Percentiles rank a stretch among this genome's conserved stretches.
phyloP scores from a whole-genome alignment of 2,888 invertebrate genomes.

The Leucozona laternaria region DNA sequence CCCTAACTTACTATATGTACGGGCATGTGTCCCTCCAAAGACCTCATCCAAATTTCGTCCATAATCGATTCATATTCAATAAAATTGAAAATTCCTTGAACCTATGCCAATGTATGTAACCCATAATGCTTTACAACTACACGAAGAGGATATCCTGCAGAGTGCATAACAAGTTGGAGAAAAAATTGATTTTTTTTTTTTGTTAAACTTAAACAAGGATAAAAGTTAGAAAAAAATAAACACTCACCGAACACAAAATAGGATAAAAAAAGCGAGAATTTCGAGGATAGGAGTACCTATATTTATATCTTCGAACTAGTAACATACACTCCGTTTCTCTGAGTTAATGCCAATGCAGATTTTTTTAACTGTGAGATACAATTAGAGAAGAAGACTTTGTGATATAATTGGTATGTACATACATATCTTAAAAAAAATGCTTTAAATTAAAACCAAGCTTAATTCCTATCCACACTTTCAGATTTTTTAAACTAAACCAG shows the following conservation, averaged over 20 bases:
- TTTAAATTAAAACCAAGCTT: too few relatives aligned
- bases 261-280: neutral
- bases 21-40: neutral
- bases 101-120: slow-evolving; percentile 67
- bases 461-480: too few relatives aligned
- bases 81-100: slow-evolving; percentile 75
- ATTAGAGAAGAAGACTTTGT: too few relatives aligned
- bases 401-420: too few relatives aligned
- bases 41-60: slow-evolving; percentile 49
- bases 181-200: slow-evolving; percentile 58
- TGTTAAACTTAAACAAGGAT: slow-evolving; percentile 23
- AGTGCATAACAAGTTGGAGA: slow-evolving; percentile 59
- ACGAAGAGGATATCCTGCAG: slow-evolving; percentile 67
- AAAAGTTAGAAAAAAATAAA: slow-evolving; percentile 15
- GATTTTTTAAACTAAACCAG: too few relatives aligned
- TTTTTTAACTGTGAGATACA: neutral
- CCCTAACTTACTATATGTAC: neutral
- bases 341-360: neutral
- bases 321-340: neutral
- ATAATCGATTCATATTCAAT: slow-evolving; percentile 73
- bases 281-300: neutral
- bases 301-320: neutral
- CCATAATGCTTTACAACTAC: slow-evolving; percentile 53
- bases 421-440: too few relatives aligned
- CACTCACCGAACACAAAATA: slow-evolving; percentile 4